Percentiles rank a stretch among this genome's conserved stretches.
Conservation (phyloP, 2,113 vertebrate genomes). For the Nicator chloris region DNA sequence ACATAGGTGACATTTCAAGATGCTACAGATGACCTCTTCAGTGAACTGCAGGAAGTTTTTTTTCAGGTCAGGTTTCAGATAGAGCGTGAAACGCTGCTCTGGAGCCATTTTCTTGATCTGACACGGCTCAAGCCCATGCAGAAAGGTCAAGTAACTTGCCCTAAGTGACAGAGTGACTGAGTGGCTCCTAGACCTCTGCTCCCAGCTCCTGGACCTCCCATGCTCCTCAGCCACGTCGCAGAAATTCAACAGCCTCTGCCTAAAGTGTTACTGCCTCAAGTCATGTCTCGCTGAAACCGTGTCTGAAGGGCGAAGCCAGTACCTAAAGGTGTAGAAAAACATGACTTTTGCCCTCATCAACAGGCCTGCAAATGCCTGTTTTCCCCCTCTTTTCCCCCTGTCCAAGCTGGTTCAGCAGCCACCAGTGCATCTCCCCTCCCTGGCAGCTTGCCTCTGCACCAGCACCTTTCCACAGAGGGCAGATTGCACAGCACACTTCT, state of each 20-base stretch:
- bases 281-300: not conserved
- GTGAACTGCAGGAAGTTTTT: not conserved
- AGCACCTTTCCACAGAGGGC: constrained; percentile 2
- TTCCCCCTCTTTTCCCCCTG: not conserved
- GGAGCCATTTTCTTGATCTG: not conserved
- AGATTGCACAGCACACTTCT: constrained; percentile 23
- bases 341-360: not conserved
- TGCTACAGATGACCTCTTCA: not conserved
- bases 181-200: constrained; percentile 17
- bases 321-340: not conserved
- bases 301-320: not conserved
- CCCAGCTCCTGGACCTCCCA: constrained; percentile 37
- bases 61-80: not conserved
- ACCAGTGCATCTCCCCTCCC: not conserved
- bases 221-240: not conserved
- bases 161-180: constrained; percentile 46
- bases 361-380: constrained; percentile 4
- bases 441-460: not conserved
- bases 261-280: not conserved
- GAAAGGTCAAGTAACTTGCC: constrained; percentile 38
- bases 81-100: not conserved
- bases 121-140: not conserved
- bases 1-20: not conserved
- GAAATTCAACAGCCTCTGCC: not conserved
- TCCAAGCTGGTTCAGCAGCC: constrained; percentile 12